phyloP scores from a whole-genome alignment of 2,888 invertebrate genomes.

The Campoletis raptor region DNA sequence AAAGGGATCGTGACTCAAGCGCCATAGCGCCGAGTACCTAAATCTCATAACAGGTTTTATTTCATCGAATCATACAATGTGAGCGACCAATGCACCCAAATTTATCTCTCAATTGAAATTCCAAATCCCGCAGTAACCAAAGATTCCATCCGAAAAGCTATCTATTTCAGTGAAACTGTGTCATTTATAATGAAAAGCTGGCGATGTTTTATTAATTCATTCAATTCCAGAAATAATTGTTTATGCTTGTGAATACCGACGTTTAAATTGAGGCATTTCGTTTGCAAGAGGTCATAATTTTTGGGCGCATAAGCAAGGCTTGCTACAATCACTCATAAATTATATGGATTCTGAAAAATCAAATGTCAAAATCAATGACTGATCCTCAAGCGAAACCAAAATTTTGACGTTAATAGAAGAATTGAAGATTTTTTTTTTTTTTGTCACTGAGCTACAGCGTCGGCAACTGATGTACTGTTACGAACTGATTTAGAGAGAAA shows the following conservation, averaged over 20 bases:
- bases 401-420: too few relatives aligned
- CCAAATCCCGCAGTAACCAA: background rate
- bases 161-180: background rate
- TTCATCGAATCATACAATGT: constrained; percentile 8
- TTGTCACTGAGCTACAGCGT: too few relatives aligned
- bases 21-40: constrained; percentile 12
- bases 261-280: background rate
- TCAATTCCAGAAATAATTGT: background rate
- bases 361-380: too few relatives aligned
- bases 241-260: background rate
- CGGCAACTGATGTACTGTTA: too few relatives aligned
- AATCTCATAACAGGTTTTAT: constrained; percentile 35
- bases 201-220: background rate
- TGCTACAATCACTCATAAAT: background rate
- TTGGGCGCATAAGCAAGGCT: background rate
- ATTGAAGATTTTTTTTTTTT: too few relatives aligned
- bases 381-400: too few relatives aligned
- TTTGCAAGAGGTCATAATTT: background rate
- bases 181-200: background rate
- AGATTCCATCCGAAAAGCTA: background rate
- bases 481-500: too few relatives aligned
- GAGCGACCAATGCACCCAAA: background rate
- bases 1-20: constrained; percentile 22
- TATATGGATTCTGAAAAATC: background rate
- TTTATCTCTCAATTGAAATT: background rate